Evolutionary conservation across 2,797 vertebrate genomes (phyloP), one percentile per base, ranked within the genome.

Genomic region (Myiotriccus ornatus): DNA sequence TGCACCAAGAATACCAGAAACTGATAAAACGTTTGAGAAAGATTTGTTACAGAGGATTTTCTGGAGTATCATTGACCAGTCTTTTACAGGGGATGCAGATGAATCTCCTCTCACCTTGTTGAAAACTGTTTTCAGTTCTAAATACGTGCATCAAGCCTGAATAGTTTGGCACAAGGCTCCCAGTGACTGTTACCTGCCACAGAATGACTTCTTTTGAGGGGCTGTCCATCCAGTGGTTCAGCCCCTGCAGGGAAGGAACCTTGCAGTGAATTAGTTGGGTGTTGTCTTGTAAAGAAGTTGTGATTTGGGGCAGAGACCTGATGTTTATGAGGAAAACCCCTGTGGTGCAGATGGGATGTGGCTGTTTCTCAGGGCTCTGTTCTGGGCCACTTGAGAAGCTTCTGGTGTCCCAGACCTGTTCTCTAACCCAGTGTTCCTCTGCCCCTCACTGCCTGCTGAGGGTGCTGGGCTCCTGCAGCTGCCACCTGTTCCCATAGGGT

Each of bases 101-200:
- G 17, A 50, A 21, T 22, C 13, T 14, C 23, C 12, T 22, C 5
- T 55, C 14, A 16, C 34, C 15, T 49, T 25, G 6, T 37, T 44
- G 35, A 14, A 41, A 44, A 6, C 14, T 17, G 5, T 7, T 70
- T 35, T 39, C 6, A 21, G 7, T 64, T 85, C 13, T 27, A 28
- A 39, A 2, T 30, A 34, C 9, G 22, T 22, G 16, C 24, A 52
- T 34, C 27, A 14, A 19, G 18, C 23, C 20, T 12, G 12, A 44
- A 2, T 1, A 59, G 41, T 28, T 37, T 39, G 44, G 41, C 20
- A 7, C 46, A 49, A 5, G 43, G 39, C 27, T 18, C 37, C n/a
- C 28, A 10, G 0, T 39, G 49, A 3, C 53, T 46, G 13, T 22
- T 23, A 12, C 2, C 2, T 47, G 13, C 6, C 7, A 12, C 24